A percentile compares a stretch with the other conserved stretches of the same genome.
phyloP scores from a whole-genome alignment of 2,888 invertebrate species.

The Cantharis flavilabris region DNA sequence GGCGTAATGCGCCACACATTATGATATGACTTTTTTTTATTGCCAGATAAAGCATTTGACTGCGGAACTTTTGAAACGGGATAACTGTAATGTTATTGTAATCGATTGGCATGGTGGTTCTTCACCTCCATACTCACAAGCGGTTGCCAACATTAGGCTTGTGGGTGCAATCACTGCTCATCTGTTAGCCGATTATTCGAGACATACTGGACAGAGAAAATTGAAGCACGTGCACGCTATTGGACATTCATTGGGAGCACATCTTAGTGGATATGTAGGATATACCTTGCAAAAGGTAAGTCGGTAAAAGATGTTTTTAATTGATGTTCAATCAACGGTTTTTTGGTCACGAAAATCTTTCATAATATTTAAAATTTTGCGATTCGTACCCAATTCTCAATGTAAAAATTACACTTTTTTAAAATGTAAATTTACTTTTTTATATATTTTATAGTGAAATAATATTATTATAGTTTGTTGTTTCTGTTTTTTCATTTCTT shows the following conservation, averaged over 20 bases:
- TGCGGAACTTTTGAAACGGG: conserved; percentile 71
- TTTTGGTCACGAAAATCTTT: too few species aligned
- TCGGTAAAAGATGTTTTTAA: neutral
- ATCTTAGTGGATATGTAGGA: conserved; percentile 84
- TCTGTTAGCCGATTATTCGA: conserved; percentile 59
- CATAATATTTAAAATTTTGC: too few species aligned
- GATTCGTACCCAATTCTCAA: too few species aligned
- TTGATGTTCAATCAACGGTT: neutral
- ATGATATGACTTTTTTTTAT: neutral
- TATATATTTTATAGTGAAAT: too few species aligned
- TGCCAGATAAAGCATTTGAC: conserved; percentile 70
- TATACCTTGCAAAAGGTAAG: conserved; percentile 69
- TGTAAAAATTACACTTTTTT: too few species aligned
- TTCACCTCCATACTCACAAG: conserved; percentile 87
- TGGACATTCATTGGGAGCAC: conserved; percentile 86
- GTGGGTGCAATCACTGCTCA: conserved; percentile 84
- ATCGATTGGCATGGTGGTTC: conserved; percentile 89
- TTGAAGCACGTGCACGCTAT: conserved; percentile 78
- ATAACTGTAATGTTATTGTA: conserved; percentile 74
- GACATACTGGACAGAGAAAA: conserved; percentile 53
- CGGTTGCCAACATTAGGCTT: conserved; percentile 87
- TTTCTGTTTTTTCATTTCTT: too few species aligned
- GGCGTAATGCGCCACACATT: neutral
- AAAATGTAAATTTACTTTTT: too few species aligned
- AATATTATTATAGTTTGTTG: too few species aligned